A percentile compares a stretch with the other conserved stretches of the same genome.
Conservation (phyloP, 1,140 invertebrate genomes). For the Sycobia sp. region DNA sequence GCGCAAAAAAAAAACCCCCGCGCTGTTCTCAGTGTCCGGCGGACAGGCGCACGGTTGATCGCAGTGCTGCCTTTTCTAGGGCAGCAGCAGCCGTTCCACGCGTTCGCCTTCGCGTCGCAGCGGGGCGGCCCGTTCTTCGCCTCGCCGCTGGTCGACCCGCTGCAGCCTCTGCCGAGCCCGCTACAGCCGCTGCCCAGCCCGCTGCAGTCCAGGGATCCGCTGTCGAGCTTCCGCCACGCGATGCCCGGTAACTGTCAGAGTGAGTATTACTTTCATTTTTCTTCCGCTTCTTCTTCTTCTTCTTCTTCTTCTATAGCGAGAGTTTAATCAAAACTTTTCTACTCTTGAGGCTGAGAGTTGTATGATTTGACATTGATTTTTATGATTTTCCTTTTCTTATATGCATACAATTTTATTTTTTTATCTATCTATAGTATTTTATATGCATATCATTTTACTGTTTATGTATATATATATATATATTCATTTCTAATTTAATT, state of each 20-base stretch:
- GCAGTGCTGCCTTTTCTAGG: slow-evolving; percentile 86
- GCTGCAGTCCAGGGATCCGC: slow-evolving; percentile 68
- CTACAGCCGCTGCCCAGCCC: slow-evolving; percentile 58
- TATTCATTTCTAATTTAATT: too few species aligned
- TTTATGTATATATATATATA: too few species aligned
- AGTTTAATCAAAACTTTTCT: too few species aligned
- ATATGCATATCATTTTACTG: too few species aligned
- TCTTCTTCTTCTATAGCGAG: too few species aligned
- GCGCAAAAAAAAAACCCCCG: too few species aligned
- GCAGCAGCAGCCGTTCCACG: slow-evolving; percentile 89
- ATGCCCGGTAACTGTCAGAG: slow-evolving; percentile 86
- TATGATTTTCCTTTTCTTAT: too few species aligned
- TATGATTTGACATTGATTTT: too few species aligned
- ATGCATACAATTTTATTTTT: too few species aligned
- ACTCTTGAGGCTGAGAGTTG: too few species aligned
- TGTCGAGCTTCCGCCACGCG: slow-evolving; percentile 82
- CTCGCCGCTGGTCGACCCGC: slow-evolving; percentile 67
- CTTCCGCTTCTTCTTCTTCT: not conserved
- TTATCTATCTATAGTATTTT: too few species aligned
- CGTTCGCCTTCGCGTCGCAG: slow-evolving; percentile 82
- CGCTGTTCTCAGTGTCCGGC: slow-evolving; percentile 43
- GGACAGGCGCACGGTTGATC: slow-evolving; percentile 64
- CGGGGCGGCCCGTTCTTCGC: slow-evolving; percentile 78
- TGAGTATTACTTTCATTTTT: slow-evolving; percentile 64
- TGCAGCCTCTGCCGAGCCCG: slow-evolving; percentile 60